Base-by-base conservation (phyloP, 2,888 invertebrate genomes). In the Nematopogon swammerdamellus region DNA sequence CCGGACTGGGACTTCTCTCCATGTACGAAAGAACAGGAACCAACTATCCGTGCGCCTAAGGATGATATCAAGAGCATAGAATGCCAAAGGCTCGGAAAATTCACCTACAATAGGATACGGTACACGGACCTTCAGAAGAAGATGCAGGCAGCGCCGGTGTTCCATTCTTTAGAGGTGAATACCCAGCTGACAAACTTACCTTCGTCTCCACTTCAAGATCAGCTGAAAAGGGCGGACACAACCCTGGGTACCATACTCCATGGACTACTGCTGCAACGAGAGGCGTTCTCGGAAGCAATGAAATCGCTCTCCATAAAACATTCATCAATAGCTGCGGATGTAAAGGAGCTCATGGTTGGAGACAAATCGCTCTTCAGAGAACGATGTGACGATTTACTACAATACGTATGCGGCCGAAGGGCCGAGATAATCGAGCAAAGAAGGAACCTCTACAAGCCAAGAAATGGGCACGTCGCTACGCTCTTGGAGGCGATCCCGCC, bases 1-100 rank as follows among this genome's bases (percentile, higher is more conserved):
- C n/a, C 44, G 45, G 44, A 45, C 11, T 44, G 47, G 11, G 52
- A 53, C 18, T 49, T 47, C 43, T 3, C 46, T 1, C 53, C 52
- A 19, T 46, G 42, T 44, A 56, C 56, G 3, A 52, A 52, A 44
- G 49, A 56, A 18, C 53, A 52, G n/a, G 53, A 56, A 19, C 55
- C 54, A n/a, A 3, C 46, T 2, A 52, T 54, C 18, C 50, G 53
- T 18, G 46, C 52, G 3, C 53, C 55, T 3, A 48, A 50, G 30
- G 46, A n/a, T 2, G 20, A 46, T 19, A 54, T 54, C 19, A 50
- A 47, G 14, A 25, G 18, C 8, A 49, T 47, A 2, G 52, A 54
- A 17, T 54, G 53, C 29, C 54, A 54, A 54, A 45, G 50, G 16
- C 29, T 53, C 4, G 53, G 53, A 2, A 45, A 48, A 18, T 17